These are phyloP conservation scores for Candoia aspera DNA, from an alignment of 2,113 vertebrate genomes.

Conservation along the genomic window DNA sequence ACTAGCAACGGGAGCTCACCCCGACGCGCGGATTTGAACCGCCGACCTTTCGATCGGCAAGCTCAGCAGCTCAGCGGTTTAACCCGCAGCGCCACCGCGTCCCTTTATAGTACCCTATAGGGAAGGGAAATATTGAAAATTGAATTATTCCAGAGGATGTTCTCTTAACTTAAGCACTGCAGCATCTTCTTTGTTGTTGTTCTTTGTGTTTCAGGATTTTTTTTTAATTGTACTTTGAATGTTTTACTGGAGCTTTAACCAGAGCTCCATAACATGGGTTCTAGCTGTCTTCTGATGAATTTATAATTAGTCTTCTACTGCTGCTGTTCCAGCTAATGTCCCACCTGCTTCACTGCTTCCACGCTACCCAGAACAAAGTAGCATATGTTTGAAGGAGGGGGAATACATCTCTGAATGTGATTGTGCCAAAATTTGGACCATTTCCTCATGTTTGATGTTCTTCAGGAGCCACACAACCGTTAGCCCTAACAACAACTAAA, in stretches of 20 bases:
- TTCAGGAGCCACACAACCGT: not conserved
- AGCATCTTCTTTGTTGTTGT: not conserved
- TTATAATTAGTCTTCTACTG: not conserved
- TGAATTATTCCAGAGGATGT: not conserved
- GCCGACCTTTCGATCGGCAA: too few species aligned
- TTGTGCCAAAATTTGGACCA: not conserved
- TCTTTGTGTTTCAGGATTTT: not conserved
- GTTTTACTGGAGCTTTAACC: not conserved
- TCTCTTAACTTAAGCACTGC: not conserved
- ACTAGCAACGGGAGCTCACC: too few species aligned
- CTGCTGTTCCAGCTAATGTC: not conserved
- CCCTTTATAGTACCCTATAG: too few species aligned
- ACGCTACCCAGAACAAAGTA: not conserved
- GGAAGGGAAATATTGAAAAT: not conserved
- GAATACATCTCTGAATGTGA: not conserved
- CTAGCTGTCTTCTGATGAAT: not conserved
- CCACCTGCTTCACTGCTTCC: not conserved
- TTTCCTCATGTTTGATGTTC: not conserved
- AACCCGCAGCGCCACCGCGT: too few species aligned
- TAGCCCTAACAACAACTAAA: not conserved
- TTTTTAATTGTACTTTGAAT: not conserved
- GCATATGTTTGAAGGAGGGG: not conserved
- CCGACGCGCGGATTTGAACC: too few species aligned
- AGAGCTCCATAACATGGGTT: not conserved
- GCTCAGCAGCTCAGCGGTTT: too few species aligned